Evolutionary conservation across 2,113 vertebrate genomes (phyloP).

Genomic region (Percina caprodes): DNA sequence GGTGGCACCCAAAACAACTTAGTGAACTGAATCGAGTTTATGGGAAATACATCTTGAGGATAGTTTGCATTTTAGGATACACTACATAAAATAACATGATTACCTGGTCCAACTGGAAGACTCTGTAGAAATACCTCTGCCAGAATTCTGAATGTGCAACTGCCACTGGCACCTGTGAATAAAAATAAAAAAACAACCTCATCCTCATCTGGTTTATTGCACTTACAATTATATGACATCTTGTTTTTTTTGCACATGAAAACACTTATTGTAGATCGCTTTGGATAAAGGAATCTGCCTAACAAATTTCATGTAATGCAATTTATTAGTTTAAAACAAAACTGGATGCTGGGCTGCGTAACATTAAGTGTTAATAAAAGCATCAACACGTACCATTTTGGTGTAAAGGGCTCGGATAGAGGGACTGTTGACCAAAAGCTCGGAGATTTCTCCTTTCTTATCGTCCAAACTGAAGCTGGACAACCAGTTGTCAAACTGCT

Average conservation of each 20-base stretch:
- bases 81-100: background rate
- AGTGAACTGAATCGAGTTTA: background rate
- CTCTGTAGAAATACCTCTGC: conserved; percentile 98
- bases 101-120: conserved; percentile 96
- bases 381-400: conserved; percentile 89
- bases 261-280: background rate
- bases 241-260: background rate
- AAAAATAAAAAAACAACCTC: background rate
- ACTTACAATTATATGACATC: background rate
- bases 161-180: conserved; percentile 91
- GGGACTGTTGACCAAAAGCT: conserved; percentile 92
- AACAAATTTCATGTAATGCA: background rate
- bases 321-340: background rate
- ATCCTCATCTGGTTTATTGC: background rate
- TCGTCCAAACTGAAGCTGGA: conserved; percentile 90
- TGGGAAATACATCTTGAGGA: background rate
- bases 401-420: conserved; percentile 96
- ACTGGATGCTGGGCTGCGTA: background rate
- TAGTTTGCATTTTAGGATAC: background rate
- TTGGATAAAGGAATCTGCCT: background rate
- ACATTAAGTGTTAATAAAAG: background rate
- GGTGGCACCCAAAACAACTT: conserved; percentile 49
- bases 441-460: conserved; percentile 92
- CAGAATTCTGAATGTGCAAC: conserved; percentile 96
- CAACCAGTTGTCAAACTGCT: conserved; percentile 93